phyloP scores from a whole-genome alignment of 2,113 vertebrate species.

The Thamnaconus septentrionalis region DNA sequence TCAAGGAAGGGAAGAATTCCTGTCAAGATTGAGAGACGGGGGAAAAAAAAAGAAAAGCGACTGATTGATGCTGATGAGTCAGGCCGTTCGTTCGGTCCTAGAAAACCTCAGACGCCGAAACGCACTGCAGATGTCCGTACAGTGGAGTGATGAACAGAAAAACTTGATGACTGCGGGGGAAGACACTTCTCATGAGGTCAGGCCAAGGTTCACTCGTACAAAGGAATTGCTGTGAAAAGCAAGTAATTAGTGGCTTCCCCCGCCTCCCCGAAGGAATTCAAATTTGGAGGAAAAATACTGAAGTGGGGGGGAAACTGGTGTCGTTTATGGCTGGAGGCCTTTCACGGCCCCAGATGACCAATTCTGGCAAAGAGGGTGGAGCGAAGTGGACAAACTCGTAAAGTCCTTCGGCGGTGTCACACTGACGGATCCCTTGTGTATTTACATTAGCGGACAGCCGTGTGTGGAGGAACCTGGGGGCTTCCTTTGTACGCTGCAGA shows the following conservation, averaged over 20 bases:
- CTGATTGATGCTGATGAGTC: constrained; percentile 28
- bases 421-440: constrained; percentile 3
- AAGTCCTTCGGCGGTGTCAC: neutral
- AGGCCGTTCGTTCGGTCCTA: constrained; percentile 22
- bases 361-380: constrained; percentile 3
- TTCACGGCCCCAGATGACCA: neutral
- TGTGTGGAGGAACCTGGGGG: constrained; percentile 1
- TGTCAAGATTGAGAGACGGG: constrained; percentile 2
- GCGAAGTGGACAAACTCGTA: neutral
- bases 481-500: constrained; percentile 13
- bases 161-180: too few species aligned
- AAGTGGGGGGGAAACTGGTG: neutral
- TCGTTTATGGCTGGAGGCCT: too few species aligned
- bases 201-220: neutral
- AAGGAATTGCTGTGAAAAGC: too few species aligned
- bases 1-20: constrained; percentile 8
- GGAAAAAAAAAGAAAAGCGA: too few species aligned
- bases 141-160: constrained; percentile 6
- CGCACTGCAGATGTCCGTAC: constrained; percentile 4
- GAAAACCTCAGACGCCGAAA: constrained; percentile 10
- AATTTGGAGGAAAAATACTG: neutral
- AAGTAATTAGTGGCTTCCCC: too few species aligned
- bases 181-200: constrained; percentile 1
- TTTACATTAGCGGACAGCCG: constrained; percentile 35
- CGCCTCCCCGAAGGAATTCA: constrained; percentile 5